Evolutionary conservation across 2,888 invertebrate genomes (phyloP), one percentile per base, ranked within the genome.

Genomic region (Ichneumoninae sp.): DNA sequence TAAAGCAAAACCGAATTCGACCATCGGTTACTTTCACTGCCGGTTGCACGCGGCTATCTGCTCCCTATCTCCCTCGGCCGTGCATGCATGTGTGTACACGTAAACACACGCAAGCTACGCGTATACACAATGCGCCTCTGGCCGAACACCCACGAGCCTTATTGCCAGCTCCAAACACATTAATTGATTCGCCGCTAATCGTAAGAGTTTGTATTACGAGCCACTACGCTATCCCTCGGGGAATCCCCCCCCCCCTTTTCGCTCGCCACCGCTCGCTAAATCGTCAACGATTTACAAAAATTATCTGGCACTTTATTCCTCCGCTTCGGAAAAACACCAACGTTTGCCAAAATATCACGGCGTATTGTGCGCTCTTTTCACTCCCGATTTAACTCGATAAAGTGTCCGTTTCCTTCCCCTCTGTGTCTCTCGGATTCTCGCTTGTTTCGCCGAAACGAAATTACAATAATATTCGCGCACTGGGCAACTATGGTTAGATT

Each of bases 261-360:
- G 19, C 19, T 22, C 47, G 47, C 47, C 22, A 8, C 36, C 19
- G 7, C 33, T 16, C 16, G 50, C 13, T 19, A n/a, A 52, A 26
- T 26, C 47, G 47, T 26, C 63, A 13, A 36, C 71, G 57, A 60
- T 68, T 80, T 16, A n/a, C 33, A 54, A 74, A 84, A 84, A 84
- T 84, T 68, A 84, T 84, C 81, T 81, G 83, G 44, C 81, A 84
- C 76, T 84, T 74, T 66, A 50, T 66, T 60, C 19, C 66, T 83
- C 26, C 26, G 57, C 36, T 75, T 8, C 57, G 50, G 33, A 65
- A 3, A 44, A 44, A 44, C 44, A 63, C 65, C 63, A 44, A 47
- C 57, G 74, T 47, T 10, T 10, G 40, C 44, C 44, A 40, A 40
- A 40, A 10, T 1, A 10, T 10, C 40, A 1, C 16, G 3, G 16